Conservation (phyloP, 2,888 invertebrate species). For the Parnassius mnemosyne region DNA sequence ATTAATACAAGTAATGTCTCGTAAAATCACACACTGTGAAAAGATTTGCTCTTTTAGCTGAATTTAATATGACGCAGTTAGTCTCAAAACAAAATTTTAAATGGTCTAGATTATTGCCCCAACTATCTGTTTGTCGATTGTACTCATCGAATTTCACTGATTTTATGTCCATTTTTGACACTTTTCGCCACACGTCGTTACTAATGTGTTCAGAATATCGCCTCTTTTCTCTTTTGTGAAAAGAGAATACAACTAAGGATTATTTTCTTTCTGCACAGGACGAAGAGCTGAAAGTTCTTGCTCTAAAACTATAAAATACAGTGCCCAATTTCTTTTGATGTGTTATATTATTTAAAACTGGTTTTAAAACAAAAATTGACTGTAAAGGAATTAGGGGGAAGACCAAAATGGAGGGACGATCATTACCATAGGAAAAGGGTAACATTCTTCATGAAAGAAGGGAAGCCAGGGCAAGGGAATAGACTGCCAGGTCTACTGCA, state of each 20-base stretch:
- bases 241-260: neutral
- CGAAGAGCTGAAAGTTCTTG: neutral
- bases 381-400: neutral
- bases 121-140: no score
- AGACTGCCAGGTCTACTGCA: neutral
- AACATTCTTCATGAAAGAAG: neutral
- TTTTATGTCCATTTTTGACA: no score
- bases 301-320: neutral
- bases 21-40: no score
- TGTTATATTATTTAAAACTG: neutral
- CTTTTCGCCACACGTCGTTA: no score
- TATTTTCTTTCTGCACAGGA: neutral
- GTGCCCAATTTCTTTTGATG: no score
- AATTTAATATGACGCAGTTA: no score
- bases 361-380: neutral
- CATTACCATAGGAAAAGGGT: neutral
- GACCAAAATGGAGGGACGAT: neutral
- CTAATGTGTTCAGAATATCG: neutral
- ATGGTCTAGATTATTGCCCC: no score
- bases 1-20: no score
- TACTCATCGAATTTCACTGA: no score
- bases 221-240: neutral
- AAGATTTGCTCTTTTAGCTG: no score
- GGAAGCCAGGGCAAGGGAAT: neutral
- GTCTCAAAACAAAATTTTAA: no score